Percentiles rank a stretch among this genome's conserved stretches.
Conservation (phyloP, 2,888 invertebrate species). For the Agonopterix subpropinquella region DNA sequence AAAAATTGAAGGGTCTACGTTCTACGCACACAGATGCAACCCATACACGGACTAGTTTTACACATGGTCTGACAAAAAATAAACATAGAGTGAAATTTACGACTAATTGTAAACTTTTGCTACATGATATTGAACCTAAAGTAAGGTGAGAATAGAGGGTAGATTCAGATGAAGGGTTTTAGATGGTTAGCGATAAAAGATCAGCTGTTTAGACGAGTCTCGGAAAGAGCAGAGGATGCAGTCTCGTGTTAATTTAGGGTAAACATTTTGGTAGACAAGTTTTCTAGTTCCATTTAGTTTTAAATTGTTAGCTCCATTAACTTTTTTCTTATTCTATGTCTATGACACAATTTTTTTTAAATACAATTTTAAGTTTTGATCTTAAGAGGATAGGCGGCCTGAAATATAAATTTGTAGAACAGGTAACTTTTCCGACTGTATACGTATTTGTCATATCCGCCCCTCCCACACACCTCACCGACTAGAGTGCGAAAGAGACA, state of each 20-base stretch:
- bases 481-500: too few species aligned
- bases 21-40: slow-evolving; percentile 15
- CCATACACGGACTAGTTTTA: slow-evolving; percentile 3
- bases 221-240: slow-evolving; percentile 29
- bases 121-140: slow-evolving; percentile 14
- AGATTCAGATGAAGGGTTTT: slow-evolving; percentile 4
- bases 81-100: slow-evolving; percentile 32
- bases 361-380: too few species aligned
- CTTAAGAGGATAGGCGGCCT: too few species aligned
- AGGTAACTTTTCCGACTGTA: too few species aligned
- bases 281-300: background rate
- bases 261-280: background rate
- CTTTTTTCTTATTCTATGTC: too few species aligned
- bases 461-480: too few species aligned
- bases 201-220: slow-evolving; percentile 35
- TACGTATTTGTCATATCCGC: too few species aligned
- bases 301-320: too few species aligned
- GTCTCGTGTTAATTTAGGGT: slow-evolving; percentile 24
- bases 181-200: slow-evolving; percentile 27
- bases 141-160: background rate
- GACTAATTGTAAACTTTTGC: slow-evolving; percentile 26
- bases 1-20: slow-evolving; percentile 18
- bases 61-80: slow-evolving; percentile 29
- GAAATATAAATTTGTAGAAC: too few species aligned
- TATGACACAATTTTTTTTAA: too few species aligned